Base-by-base conservation (phyloP, 2,797 vertebrate species). In the Ficedula albicollis region DNA sequence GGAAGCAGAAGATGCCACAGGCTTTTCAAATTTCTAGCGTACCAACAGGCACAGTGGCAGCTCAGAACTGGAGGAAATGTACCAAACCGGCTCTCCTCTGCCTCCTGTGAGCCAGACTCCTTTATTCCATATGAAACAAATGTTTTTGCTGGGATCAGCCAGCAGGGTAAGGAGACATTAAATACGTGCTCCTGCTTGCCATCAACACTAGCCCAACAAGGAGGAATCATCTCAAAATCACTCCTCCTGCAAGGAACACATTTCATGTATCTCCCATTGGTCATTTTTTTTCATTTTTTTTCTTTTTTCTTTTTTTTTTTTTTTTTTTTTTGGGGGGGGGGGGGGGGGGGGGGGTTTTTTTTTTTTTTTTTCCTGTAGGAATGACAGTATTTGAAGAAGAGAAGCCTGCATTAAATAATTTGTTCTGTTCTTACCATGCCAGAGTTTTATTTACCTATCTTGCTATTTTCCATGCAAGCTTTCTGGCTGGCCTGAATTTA, bases 351-450 rank as follows among this genome's bases (percentile, higher is more conserved):
- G n/a, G n/a, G n/a, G n/a, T n/a, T n/a, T n/a, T n/a, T 23, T 34
- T 36, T 18, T 6, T 32, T 27, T 14, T 13, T 29, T 38, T 20
- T 2, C 4, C 38, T 1, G 1, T 34, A 13, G 19, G 54, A 90
- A 54, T 0, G 0, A 1, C 3, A 0, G 8, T 56, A 21, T 69
- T 49, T 72, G 38, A 56, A 80, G 21, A 76, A 66, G 5, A n/a
- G 10, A 14, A 80, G 2, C 1, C 27, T 60, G 0, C 13, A 68
- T 58, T 39, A 56, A 72, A 68, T 9, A 44, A 38, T 62, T 89
- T 81, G 0, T 26, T 81, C 36, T 66, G 18, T 11, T 75, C 21
- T 78, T 62, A 46, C 25, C 6, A 1, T 68, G 29, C 9, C 14
- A 70, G 34, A 39, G 15, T 49, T 74, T 78, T 70, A 58, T 22